Evolutionary conservation across 2,113 vertebrate species (phyloP), one percentile per base, ranked within the genome.

Genomic region (Aphyosemion australe): DNA sequence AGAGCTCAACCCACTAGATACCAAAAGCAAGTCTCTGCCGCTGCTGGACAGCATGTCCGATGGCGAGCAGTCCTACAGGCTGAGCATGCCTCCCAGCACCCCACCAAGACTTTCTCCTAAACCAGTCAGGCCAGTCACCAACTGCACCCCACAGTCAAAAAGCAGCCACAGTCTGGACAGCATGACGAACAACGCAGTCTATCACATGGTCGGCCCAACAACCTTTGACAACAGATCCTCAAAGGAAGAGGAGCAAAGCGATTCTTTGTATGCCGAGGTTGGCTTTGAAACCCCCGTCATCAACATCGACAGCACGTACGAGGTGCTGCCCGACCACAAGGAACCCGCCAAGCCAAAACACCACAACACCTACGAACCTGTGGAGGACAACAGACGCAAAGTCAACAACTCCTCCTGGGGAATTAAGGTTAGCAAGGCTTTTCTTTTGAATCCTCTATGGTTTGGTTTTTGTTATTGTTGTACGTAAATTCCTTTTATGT

Each of bases 331-430:
- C 0, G 72, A 56, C 10, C 59, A 74, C 2, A 26, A 67, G 31
- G 69, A 76, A 50, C 4, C 73, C 63, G 32, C 21, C 54, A 21
- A 62, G 12, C 21, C 4, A 14, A 78, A 14, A 16, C 34, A 60
- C 39, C 71, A 55, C 62, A 85, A 83, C 73, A 83, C 74, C 0
- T 88, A 92, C 0, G 84, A 89, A 62, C 71, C 74, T 48, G 65
- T 92, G 78, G 81, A 86, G 60, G 86, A 89, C 47, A 43, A 87
- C n/a, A 89, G 75, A 76, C 57, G 76, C 21, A 92, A 85, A 80
- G 72, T 65, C 6, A 56, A 10, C 16, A 18, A 51, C 20, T 57
- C 80, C 4, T 19, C 52, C 72, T 66, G 59, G 58, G 75, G 63
- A 7, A 34, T 78, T 58, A 93, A 91, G 89, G 91, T 93, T 2